Conservation (phyloP, 2,888 invertebrate species). For the Exephanes ischioxanthus region DNA sequence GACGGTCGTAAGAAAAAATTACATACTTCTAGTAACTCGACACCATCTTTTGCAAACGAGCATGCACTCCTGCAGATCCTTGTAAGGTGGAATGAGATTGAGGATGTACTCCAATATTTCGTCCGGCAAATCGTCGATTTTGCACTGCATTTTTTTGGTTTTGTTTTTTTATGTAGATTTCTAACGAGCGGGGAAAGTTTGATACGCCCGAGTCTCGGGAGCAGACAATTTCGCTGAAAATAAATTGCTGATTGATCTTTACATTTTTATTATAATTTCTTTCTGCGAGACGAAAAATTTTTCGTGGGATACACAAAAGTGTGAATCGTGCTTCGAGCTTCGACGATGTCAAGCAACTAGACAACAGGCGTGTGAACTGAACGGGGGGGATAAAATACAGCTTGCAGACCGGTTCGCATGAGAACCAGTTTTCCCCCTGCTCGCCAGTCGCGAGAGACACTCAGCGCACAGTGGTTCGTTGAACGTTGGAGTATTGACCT, state of each 20-base stretch:
- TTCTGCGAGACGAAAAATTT: constrained; percentile 7
- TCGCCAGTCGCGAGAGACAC: not conserved
- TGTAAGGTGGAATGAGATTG: constrained; percentile 95
- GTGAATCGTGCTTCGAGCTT: constrained; percentile 32
- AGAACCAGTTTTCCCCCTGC: constrained; percentile 30
- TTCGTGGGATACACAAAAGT: not conserved
- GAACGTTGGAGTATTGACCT: not conserved
- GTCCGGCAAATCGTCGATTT: constrained; percentile 93
- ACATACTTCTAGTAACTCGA: constrained; percentile 92
- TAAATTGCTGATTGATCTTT: not conserved
- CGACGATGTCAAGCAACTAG: constrained; percentile 52
- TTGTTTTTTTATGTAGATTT: not conserved
- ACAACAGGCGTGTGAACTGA: constrained; percentile 17
- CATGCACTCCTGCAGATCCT: constrained; percentile 94
- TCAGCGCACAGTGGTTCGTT: not conserved
- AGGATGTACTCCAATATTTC: constrained; percentile 97
- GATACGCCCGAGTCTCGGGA: not conserved
- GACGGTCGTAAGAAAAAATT: not conserved
- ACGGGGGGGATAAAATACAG: not conserved
- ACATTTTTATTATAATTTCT: constrained; percentile 4
- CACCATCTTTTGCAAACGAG: constrained; percentile 95
- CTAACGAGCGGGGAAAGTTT: not conserved
- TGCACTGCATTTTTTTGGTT: constrained; percentile 76
- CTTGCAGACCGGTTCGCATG: constrained; percentile 43
- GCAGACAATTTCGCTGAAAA: not conserved